Evolutionary conservation across 2,113 vertebrate genomes (phyloP).

Genomic region (Oophaga pumilio): DNA sequence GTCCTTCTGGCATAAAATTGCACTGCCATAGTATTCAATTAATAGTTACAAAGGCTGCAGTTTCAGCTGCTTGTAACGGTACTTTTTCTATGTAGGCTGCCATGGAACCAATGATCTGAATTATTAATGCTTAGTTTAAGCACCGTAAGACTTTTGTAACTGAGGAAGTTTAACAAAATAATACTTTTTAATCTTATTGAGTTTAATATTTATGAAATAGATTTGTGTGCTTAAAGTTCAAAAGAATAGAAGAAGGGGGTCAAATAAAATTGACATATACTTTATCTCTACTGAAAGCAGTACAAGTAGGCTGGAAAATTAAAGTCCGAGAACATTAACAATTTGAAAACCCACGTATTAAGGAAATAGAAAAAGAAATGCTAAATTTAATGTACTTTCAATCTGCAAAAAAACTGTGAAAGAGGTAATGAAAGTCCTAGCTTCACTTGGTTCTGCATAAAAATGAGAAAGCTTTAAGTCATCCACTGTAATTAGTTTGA

Average conservation of each 20-base stretch:
- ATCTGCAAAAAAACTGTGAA: background rate
- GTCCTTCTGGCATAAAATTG: slow-evolving; percentile 50
- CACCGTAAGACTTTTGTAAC: slow-evolving; percentile 52
- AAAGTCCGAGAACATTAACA: slow-evolving; percentile 26
- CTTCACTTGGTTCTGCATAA: slow-evolving; percentile 40
- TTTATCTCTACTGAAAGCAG: slow-evolving; percentile 41
- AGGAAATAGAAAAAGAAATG: slow-evolving; percentile 33
- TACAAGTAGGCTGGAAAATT: slow-evolving; percentile 11
- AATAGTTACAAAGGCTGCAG: slow-evolving; percentile 47
- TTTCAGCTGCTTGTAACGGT: slow-evolving; percentile 52
- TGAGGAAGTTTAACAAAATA: slow-evolving; percentile 50
- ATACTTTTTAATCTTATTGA: slow-evolving; percentile 47
- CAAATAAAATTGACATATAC: slow-evolving; percentile 35
- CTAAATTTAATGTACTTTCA: slow-evolving; percentile 40
- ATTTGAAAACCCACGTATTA: slow-evolving; percentile 7
- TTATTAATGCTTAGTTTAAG: slow-evolving; percentile 58
- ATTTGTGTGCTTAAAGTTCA: slow-evolving; percentile 47
- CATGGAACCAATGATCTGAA: slow-evolving; percentile 61
- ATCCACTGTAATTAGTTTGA: slow-evolving; percentile 43
- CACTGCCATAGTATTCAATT: slow-evolving; percentile 49
- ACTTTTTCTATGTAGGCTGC: slow-evolving; percentile 55
- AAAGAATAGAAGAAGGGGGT: slow-evolving; percentile 36
- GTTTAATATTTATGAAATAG: slow-evolving; percentile 54
- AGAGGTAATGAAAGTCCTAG: slow-evolving; percentile 8
- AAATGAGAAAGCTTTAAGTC: slow-evolving; percentile 44